Percentiles rank a stretch among this genome's conserved stretches.
Evolutionary conservation across 2,113 vertebrate species (phyloP).

Genomic region (Dasypus novemcinctus): DNA sequence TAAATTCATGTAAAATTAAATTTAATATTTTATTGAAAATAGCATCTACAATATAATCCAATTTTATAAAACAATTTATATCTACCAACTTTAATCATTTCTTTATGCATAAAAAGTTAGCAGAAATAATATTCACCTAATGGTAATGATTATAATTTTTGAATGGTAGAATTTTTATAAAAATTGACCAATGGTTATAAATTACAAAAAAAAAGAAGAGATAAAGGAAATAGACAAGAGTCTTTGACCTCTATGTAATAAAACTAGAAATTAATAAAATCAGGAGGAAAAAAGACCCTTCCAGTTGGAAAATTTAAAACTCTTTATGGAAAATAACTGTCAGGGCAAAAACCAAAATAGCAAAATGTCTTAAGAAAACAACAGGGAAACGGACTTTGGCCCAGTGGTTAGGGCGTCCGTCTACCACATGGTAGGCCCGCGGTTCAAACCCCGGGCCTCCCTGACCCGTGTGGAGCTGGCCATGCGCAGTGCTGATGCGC

Average conservation of each 20-base stretch:
- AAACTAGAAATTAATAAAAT: conserved; percentile 7
- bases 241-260: neutral
- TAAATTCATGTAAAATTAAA: conserved; percentile 11
- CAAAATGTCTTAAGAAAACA: neutral
- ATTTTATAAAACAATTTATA: neutral
- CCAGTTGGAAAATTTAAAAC: conserved; percentile 1
- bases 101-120: neutral
- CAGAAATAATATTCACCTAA: too few relatives aligned
- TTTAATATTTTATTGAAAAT: conserved; percentile 2
- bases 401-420: too few relatives aligned
- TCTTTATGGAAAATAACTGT: neutral
- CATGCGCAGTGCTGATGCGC: too few relatives aligned
- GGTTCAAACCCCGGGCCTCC: too few relatives aligned
- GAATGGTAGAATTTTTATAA: too few relatives aligned
- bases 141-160: too few relatives aligned
- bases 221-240: conserved; percentile 1
- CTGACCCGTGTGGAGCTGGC: too few relatives aligned
- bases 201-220: neutral
- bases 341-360: neutral
- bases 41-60: neutral
- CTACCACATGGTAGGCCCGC: too few relatives aligned
- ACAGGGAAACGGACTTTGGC: too few relatives aligned
- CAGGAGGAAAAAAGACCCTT: neutral
- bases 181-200: neutral
- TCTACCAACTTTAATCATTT: neutral